Percentiles rank a stretch among this genome's conserved stretches.
These are phyloP conservation scores for Threskiornis aethiopicus DNA, from an alignment of 2,797 vertebrate species.

Conservation along the genomic window DNA sequence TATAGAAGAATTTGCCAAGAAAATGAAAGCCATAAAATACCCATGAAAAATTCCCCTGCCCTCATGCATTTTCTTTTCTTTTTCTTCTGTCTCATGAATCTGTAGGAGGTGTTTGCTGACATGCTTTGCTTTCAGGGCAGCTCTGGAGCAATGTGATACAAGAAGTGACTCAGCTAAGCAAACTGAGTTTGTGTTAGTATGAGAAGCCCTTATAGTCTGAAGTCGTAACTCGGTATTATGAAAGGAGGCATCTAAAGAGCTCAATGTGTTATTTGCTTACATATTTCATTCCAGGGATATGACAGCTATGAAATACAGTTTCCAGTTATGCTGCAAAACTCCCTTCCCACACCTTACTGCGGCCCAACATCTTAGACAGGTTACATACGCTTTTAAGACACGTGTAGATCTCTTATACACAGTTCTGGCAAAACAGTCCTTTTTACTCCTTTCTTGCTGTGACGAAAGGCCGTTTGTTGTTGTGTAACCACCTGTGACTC, in stretches of 20 bases:
- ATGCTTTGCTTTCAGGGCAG: background rate
- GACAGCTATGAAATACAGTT: background rate
- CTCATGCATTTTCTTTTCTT: constrained; percentile 18
- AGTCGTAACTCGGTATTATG: background rate
- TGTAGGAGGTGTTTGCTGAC: constrained; percentile 44
- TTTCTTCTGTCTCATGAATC: background rate
- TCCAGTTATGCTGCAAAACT: background rate
- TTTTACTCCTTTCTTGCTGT: background rate
- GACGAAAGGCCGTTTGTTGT: background rate
- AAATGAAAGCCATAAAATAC: constrained; percentile 41
- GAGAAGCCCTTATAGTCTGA: background rate
- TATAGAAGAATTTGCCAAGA: constrained; percentile 28
- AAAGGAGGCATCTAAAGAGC: background rate
- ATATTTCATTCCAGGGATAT: background rate
- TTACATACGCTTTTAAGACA: background rate
- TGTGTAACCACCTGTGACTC: background rate
- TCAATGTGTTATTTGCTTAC: background rate
- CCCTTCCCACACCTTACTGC: background rate
- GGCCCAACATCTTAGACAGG: background rate
- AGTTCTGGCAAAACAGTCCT: background rate
- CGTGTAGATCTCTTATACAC: background rate
- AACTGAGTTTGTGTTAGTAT: background rate
- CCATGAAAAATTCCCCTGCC: constrained; percentile 14
- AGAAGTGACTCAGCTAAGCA: constrained; percentile 15
- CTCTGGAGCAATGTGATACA: background rate